Base-by-base conservation (phyloP, 2,113 vertebrate species). In the Pedetes capensis region DNA sequence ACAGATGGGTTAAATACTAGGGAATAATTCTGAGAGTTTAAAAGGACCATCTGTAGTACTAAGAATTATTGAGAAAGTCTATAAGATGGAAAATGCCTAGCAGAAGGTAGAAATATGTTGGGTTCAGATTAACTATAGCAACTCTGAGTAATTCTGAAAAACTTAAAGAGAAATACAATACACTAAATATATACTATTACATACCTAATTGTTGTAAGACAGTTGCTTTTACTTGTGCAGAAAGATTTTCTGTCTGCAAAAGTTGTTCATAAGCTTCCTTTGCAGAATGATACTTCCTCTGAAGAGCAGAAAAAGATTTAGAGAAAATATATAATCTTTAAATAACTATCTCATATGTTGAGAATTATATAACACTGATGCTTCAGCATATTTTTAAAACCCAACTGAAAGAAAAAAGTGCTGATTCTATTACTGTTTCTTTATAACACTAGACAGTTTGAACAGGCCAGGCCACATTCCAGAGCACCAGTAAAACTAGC, bases 201-300 rank as follows among this genome's bases (percentile, higher is more conserved):
- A 98, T 98, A 99, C 99, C 99, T 97, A 99, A 98, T 98, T 99
- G 99, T 98, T 99, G 99, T 98, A 99, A 99, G 94, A 99, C 99
- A 96, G 99, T 99, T 96, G 99, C 99, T 98, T 99, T 99, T 98
- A 99, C 99, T 99, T 99, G 99, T 97, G 99, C 98, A 98, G 99
- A 99, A 98, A 99, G 99, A 98, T 99, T 99, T 97, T 99, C 99
- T 23, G 98, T 99, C 98, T 99, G 99, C 98, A 99, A 97, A 98
- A 99, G 99, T 98, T 99, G 99, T 98, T 99, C 99, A 97, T 99
- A 99, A 79, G 99, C 99, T 98, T 99, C 99, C 98, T 99, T 99
- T 97, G 99, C 99, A 96, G 99, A 99, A 98, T 99, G 99, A 98
- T 99, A 99, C 98, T 99, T 99, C 98, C 99, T 99, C 99, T 99